Percentiles rank a stretch among this genome's conserved stretches.
These are phyloP conservation scores for Helogale parvula DNA, from an alignment of 2,113 vertebrate species.

Conservation along the genomic window DNA sequence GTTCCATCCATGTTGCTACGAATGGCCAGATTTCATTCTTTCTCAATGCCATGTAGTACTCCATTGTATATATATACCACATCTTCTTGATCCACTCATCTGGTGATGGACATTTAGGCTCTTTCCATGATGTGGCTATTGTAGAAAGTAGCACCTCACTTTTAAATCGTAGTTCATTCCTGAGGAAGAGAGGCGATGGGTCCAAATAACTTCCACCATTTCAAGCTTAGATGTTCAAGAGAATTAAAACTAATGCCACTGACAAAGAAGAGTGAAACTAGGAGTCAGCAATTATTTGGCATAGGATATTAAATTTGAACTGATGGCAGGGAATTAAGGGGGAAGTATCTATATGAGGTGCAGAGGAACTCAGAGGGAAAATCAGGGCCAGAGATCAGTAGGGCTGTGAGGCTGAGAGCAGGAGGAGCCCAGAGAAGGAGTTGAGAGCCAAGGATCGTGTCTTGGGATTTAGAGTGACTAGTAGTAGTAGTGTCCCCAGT, in stretches of 20 bases:
- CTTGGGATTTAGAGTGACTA: not conserved
- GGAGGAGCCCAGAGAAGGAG: not conserved
- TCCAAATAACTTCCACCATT: not conserved
- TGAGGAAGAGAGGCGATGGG: not conserved
- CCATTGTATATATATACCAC: no score
- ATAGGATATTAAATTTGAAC: not conserved
- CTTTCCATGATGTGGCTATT: no score
- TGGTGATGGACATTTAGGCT: no score
- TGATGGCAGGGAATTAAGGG: not conserved
- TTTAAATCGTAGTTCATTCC: not conserved
- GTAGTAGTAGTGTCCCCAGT: no score
- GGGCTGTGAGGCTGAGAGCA: not conserved
- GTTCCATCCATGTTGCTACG: no score
- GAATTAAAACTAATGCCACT: not conserved
- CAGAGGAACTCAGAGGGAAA: not conserved
- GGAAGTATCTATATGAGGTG: not conserved
- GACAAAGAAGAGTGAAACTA: not conserved
- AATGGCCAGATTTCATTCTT: no score
- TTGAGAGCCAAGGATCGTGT: not conserved
- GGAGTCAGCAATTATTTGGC: not conserved
- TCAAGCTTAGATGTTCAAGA: not conserved
- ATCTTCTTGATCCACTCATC: no score
- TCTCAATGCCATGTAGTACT: no score
- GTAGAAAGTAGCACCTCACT: not conserved
- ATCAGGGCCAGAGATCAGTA: not conserved